These are phyloP conservation scores for Drosophila ananassae DNA, from an alignment of 1,140 invertebrate genomes.

Conservation along the genomic window DNA sequence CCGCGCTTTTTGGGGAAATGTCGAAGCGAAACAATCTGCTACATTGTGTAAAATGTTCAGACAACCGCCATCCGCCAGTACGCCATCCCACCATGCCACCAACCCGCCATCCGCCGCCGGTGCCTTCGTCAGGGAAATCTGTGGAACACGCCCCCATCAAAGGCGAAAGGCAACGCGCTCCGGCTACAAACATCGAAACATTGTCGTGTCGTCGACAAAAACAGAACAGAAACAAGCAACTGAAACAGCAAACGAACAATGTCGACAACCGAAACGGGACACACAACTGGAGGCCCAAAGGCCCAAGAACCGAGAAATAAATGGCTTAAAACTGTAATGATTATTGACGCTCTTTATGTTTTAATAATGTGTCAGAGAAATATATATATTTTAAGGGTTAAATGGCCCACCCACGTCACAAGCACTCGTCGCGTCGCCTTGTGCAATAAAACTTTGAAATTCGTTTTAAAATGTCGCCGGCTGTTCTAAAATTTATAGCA, in stretches of 20 bases:
- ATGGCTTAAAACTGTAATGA: slow-evolving; percentile 77
- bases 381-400: slow-evolving; percentile 72
- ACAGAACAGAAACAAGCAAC: slow-evolving; percentile 13
- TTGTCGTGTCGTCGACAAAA: slow-evolving; percentile 44
- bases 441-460: slow-evolving; percentile 78
- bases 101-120: slow-evolving; percentile 21
- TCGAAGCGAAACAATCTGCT: slow-evolving; percentile 70
- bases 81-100: not conserved
- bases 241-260: slow-evolving; percentile 38
- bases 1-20: slow-evolving; percentile 71
- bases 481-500: slow-evolving; percentile 74
- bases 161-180: slow-evolving; percentile 16
- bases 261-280: slow-evolving; percentile 39
- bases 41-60: slow-evolving; percentile 75
- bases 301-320: slow-evolving; percentile 53
- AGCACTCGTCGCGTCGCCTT: slow-evolving; percentile 62
- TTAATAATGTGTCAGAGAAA: slow-evolving; percentile 77
- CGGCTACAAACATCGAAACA: slow-evolving; percentile 39
- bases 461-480: slow-evolving; percentile 77
- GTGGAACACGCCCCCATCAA: slow-evolving; percentile 42
- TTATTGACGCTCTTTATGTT: slow-evolving; percentile 82
- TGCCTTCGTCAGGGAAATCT: slow-evolving; percentile 57
- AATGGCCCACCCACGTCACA: slow-evolving; percentile 66
- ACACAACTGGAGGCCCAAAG: slow-evolving; percentile 14
- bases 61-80: slow-evolving; percentile 45